Base-by-base conservation (phyloP, 2,113 vertebrate species). In the Brachyistius frenatus region DNA sequence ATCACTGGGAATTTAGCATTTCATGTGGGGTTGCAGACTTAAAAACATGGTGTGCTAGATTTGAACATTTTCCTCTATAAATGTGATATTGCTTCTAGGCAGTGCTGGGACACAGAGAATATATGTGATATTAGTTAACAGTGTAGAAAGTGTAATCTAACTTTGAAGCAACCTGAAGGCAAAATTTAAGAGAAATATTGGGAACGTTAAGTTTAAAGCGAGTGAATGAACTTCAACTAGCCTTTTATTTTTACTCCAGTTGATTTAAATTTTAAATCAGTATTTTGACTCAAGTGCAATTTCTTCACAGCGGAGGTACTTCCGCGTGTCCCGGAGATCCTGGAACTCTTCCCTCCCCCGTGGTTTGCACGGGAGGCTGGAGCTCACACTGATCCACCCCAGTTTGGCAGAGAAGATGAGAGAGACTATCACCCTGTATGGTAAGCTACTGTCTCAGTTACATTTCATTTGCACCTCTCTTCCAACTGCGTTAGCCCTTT, bases 331-430 rank as follows among this genome's bases (percentile, higher is more conserved):
- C 41, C n/a, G 66, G 73, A 80, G 52, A 80, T 68, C 5, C 53
- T 57, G 77, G 77, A 57, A 70, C 32, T 36, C 50, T 15, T 36
- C 23, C 47, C 56, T 75, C 56, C 66, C 64, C 60, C 2, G 78
- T 11, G 73, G 62, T 74, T 70, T 63, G 50, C 5, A 35, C 15
- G 3, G 76, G 68, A 83, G 57, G 68, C 66, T 67, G 66, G 50
- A 79, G 76, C 82, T 75, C 68, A 55, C 77, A 58, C 73, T 68
- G 84, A 87, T 88, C 83, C 80, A 78, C 71, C 86, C 55, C 53
- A 71, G 53, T 67, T 74, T 72, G 61, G 84, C 76, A 53, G 60
- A 46, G 41, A 62, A 71, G 67, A 74, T 58, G 76, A 60, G 63
- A 64, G 62, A 62, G 67, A 15, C 73, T n/a, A 71, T 76, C 71